phyloP scores from a whole-genome alignment of 2,797 vertebrate genomes.

The Acridotheres tristis region DNA sequence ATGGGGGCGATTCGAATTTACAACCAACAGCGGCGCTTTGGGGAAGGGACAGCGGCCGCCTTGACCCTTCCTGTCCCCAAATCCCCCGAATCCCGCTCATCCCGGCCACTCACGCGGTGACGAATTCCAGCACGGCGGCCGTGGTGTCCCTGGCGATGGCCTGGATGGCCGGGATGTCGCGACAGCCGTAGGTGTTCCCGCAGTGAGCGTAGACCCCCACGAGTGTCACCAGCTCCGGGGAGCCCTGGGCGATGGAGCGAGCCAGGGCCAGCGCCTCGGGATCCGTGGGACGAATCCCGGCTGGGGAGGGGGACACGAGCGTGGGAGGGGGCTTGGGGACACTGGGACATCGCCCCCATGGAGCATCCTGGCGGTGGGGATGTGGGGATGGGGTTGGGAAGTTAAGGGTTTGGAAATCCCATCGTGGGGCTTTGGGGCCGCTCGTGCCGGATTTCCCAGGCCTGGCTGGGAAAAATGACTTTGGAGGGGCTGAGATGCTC shows the following conservation, averaged over 20 bases:
- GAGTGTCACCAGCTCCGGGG: slow-evolving; percentile 72
- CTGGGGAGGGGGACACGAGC: slow-evolving; percentile 39
- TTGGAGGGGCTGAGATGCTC: background rate
- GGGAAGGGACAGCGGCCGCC: too few relatives aligned
- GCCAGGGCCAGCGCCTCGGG: slow-evolving; percentile 76
- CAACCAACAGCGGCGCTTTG: rapidly evolving
- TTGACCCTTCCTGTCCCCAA: background rate
- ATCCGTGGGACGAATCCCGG: slow-evolving; percentile 76
- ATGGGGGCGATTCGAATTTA: background rate
- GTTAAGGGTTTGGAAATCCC: too few relatives aligned
- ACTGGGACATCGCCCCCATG: rapidly evolving
- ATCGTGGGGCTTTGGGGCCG: rapidly evolving
- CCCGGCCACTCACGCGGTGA: slow-evolving; percentile 76
- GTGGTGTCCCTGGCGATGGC: slow-evolving; percentile 78
- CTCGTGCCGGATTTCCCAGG: rapidly evolving
- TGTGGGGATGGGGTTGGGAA: background rate
- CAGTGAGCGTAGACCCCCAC: slow-evolving; percentile 86
- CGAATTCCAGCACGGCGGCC: slow-evolving; percentile 72
- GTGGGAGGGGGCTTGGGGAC: background rate
- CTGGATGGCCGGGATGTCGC: slow-evolving; percentile 76
- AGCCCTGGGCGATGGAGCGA: slow-evolving; percentile 52
- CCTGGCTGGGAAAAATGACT: rapidly evolving
- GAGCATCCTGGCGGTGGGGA: background rate
- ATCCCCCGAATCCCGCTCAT: rapidly evolving
- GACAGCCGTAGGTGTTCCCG: slow-evolving; percentile 83